phyloP scores from a whole-genome alignment of 2,113 vertebrate species.

The Indri indri region DNA sequence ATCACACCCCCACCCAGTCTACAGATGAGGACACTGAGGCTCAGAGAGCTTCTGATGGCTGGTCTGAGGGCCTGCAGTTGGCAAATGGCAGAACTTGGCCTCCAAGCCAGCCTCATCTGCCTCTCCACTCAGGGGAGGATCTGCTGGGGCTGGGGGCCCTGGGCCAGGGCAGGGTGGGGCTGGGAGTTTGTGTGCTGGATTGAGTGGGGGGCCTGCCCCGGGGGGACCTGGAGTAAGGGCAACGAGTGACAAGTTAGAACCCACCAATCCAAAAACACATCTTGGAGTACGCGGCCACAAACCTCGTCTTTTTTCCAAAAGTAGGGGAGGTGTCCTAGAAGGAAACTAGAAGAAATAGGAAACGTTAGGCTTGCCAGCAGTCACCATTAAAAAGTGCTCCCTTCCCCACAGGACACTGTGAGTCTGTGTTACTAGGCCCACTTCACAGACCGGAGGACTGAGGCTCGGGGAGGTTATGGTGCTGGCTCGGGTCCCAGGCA shows the following conservation, averaged over 20 bases:
- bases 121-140: background rate
- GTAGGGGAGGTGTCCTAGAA: constrained; percentile 84
- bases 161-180: background rate
- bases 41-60: background rate
- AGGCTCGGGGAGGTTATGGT: fast-evolving
- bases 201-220: background rate
- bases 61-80: background rate
- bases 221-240: background rate
- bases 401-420: background rate
- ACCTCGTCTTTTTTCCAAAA: constrained; percentile 78
- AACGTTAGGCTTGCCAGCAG: background rate
- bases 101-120: background rate
- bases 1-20: background rate
- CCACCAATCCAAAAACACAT: constrained; percentile 85
- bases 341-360: constrained; percentile 81
- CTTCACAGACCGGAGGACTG: background rate
- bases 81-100: background rate
- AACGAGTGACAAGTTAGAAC: constrained; percentile 50
- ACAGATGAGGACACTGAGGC: background rate
- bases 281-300: constrained; percentile 66
- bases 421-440: fast-evolving
- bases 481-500: background rate
- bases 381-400: fast-evolving
- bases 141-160: background rate
- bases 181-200: background rate